Evolutionary conservation across 2,888 invertebrate species (phyloP).

Genomic region (Keiferia lycopersicella): DNA sequence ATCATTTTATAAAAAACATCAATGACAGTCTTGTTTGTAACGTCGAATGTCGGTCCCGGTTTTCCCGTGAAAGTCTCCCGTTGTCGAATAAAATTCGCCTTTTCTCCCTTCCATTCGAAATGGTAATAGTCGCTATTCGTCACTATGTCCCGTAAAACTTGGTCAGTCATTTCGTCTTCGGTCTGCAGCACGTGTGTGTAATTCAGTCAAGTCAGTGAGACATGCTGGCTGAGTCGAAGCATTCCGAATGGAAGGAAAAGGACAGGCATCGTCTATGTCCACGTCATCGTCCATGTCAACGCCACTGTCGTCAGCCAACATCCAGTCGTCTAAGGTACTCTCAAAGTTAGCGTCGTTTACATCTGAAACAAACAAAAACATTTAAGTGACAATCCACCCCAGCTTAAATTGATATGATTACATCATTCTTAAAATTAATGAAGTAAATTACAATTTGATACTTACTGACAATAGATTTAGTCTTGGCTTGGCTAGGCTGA

Average conservation of each 20-base stretch:
- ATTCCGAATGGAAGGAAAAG: conserved; percentile 14
- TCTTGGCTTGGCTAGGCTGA: not conserved
- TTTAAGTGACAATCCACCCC: conserved; percentile 5
- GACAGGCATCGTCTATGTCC: conserved; percentile 14
- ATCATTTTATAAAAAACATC: conserved; percentile 29
- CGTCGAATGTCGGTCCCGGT: conserved; percentile 4
- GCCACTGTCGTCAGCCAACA: conserved; percentile 22
- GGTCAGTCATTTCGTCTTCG: conserved; percentile 13
- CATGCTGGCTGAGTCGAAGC: conserved; percentile 21
- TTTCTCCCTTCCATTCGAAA: conserved; percentile 26
- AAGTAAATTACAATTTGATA: not conserved
- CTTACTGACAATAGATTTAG: not conserved
- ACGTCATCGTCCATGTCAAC: conserved; percentile 17
- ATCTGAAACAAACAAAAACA: conserved; percentile 13
- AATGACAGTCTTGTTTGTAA: not conserved
- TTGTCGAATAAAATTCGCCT: conserved; percentile 19
- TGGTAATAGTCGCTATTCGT: not conserved
- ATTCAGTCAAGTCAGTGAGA: conserved; percentile 20
- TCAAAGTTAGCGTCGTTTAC: conserved; percentile 2
- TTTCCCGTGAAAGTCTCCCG: conserved; percentile 24
- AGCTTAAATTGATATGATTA: not conserved
- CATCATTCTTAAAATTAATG: not conserved
- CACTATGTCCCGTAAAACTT: not conserved
- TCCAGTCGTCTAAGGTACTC: conserved; percentile 16
- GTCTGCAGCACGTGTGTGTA: conserved; percentile 13